Base-by-base conservation (phyloP, 2,113 vertebrate genomes). In the Urocynchramus pylzowi region DNA sequence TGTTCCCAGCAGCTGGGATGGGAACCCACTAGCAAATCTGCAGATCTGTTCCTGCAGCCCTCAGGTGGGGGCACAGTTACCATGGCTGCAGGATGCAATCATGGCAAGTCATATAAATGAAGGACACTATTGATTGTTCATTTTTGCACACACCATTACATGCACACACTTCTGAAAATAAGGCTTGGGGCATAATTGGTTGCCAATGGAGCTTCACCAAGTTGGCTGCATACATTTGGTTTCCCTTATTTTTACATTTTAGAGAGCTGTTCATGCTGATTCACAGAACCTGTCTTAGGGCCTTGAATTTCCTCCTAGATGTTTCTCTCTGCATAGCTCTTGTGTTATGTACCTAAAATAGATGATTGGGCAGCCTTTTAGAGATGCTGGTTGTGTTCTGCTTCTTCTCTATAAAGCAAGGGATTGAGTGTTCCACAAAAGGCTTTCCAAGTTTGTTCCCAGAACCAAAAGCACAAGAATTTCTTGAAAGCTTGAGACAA, bases 141-240 rank as follows among this genome's bases (percentile, higher is more conserved):
- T 88, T 95, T 94, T 53, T 93, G 85, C 88, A 90, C 92, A 91
- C 90, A 95, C 90, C 77, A 93, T 97, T 95, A 81, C 91, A 39
- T 85, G 67, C 94, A 73, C n/a, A 15, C 57, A n/a, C 70, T 79
- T 81, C 33, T 83, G 78, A 94, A 93, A 93, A 90, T 85, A 93
- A 83, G 78, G 70, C 87, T 93, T 0, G 37, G 42, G 47, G 70
- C 65, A 15, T 93, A 96, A 93, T 75, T 95, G 90, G 47, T 37
- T 89, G 75, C 61, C 90, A 94, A n/a, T 94, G 87, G 87, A 95
- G 90, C 90, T 96, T 95, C 92, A 87, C 70, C 61, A 75, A 44
- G 81, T 44, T 84, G 94, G 26, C 57, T 92, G 70, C 59, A 87
- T 80, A 28, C 27, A 42, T 94, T 88, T 90, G 53, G 9, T 64